A percentile compares a stretch with the other conserved stretches of the same genome.
phyloP scores from a whole-genome alignment of 2,113 vertebrate species.

The Aspidoscelis tigris region DNA sequence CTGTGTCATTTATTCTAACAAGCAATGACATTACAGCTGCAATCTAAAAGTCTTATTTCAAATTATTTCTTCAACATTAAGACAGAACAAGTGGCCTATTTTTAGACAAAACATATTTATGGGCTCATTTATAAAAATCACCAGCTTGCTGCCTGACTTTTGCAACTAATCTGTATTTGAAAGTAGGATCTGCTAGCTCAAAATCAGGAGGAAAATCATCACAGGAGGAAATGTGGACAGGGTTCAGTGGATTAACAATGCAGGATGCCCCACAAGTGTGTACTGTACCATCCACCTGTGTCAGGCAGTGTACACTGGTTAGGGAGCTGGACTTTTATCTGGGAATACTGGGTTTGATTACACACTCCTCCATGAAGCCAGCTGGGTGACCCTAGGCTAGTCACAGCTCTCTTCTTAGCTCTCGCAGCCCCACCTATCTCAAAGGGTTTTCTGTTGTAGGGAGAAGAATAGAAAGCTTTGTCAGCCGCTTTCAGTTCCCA shows the following conservation, averaged over 20 bases:
- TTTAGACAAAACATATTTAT: slow-evolving; percentile 28
- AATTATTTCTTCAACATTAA: slow-evolving; percentile 43
- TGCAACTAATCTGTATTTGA: slow-evolving; percentile 49
- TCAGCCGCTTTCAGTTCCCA: no score
- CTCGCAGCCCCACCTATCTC: no score
- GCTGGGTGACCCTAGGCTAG: no score
- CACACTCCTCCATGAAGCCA: no score
- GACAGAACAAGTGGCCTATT: slow-evolving; percentile 22
- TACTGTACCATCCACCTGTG: not conserved
- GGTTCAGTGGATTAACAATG: not conserved
- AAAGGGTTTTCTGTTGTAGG: no score
- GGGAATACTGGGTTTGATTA: no score
- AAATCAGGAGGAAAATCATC: not conserved
- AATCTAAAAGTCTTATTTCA: slow-evolving; percentile 43
- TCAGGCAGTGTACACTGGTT: not conserved
- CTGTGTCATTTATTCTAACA: slow-evolving; percentile 13
- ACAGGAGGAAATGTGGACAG: not conserved
- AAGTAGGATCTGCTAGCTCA: not conserved
- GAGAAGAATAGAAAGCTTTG: no score
- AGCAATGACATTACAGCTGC: slow-evolving; percentile 20
- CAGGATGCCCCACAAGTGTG: not conserved
- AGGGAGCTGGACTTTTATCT: no score
- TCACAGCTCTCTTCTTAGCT: no score
- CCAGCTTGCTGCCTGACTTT: slow-evolving; percentile 48
- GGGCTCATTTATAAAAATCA: slow-evolving; percentile 9